Conservation (phyloP, 2,888 invertebrate genomes). For the Pterobdella sp. region DNA sequence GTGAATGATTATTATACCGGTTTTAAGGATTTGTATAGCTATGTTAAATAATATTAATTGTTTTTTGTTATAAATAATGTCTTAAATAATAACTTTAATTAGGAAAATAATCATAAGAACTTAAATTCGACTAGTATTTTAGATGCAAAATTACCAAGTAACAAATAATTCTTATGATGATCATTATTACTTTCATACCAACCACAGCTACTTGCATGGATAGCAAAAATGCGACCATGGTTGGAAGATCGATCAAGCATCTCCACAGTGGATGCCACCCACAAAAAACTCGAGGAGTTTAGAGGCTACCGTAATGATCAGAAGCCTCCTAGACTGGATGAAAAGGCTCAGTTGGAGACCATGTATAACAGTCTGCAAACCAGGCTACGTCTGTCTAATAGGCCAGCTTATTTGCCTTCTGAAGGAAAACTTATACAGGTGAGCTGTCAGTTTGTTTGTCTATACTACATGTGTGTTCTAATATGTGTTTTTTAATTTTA, state of each 20-base stretch:
- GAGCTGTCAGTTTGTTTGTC: conserved; percentile 50
- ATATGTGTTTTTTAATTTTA: not conserved
- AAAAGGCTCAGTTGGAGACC: conserved; percentile 96
- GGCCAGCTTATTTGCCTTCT: conserved; percentile 97
- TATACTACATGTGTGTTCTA: not conserved
- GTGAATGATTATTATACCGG: no score
- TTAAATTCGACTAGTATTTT: no score
- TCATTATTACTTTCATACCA: not conserved
- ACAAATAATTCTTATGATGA: no score
- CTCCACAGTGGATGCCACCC: conserved; percentile 90
- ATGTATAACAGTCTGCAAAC: conserved; percentile 99
- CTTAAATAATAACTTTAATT: no score
- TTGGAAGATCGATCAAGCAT: conserved; percentile 64
- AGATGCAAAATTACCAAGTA: no score
- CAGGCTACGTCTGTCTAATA: conserved; percentile 89
- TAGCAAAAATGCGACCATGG: conserved; percentile 86
- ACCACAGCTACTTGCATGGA: conserved; percentile 89
- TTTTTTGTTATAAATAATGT: no score
- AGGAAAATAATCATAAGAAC: no score
- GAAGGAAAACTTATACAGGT: conserved; percentile 97
- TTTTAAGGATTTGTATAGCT: no score
- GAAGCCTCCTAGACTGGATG: conserved; percentile 98
- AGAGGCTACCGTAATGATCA: conserved; percentile 96
- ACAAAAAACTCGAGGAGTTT: conserved; percentile 95
- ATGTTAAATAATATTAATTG: no score